Evolutionary conservation across 2,888 invertebrate species (phyloP).

Genomic region (Venusia cambrica): DNA sequence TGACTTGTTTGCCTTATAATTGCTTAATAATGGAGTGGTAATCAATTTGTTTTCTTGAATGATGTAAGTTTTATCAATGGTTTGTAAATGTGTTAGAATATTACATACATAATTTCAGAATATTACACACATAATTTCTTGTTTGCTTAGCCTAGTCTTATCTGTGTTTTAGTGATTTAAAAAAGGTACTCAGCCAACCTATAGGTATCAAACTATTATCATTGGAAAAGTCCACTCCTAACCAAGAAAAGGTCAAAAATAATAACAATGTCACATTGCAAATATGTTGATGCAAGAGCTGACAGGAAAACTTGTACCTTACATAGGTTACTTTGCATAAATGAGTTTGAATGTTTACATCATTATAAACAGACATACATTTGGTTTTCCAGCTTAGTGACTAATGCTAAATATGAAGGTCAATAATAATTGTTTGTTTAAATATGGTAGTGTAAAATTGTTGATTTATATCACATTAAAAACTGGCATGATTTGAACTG

Average conservation of each 20-base stretch:
- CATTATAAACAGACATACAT: background rate
- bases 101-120: background rate
- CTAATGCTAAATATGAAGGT: conserved; percentile 10
- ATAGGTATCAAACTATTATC: no score
- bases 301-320: conserved; percentile 3
- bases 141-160: no score
- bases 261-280: conserved; percentile 3
- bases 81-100: conserved; percentile 10
- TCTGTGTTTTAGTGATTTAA: no score
- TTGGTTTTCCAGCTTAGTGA: conserved; percentile 20
- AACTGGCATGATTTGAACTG: no score
- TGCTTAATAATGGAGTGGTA: conserved; percentile 20
- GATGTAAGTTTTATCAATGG: conserved; percentile 10
- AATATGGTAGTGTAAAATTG: no score
- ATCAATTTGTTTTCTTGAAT: conserved; percentile 14
- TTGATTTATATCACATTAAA: no score
- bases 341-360: conserved; percentile 7
- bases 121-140: no score
- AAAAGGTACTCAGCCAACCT: no score
- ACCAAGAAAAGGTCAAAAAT: conserved; percentile 7
- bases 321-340: conserved; percentile 1
- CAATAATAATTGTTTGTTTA: no score
- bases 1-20: conserved; percentile 25
- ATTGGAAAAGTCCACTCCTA: no score
- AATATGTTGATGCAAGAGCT: background rate